Base-by-base conservation (phyloP, 2,113 vertebrate species). In the Mirounga angustirostris region DNA sequence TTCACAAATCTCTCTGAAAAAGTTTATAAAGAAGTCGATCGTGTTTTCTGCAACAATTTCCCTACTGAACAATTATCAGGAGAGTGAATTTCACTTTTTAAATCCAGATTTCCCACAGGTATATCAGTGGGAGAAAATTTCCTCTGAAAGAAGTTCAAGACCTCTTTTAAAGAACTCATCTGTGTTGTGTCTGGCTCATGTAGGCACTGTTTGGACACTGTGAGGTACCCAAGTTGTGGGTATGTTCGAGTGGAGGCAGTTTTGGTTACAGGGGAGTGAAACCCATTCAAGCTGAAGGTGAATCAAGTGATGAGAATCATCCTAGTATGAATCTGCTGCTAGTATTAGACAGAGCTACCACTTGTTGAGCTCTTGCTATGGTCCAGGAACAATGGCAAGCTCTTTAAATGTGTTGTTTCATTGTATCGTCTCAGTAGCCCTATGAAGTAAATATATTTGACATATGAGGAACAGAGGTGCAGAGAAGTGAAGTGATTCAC, bases 141-240 rank as follows among this genome's bases (percentile, higher is more conserved):
- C 52, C 22, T 28, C 13, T 79, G n/a, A 36, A 85, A 91, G 67
- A 65, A 67, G 8, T 36, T 65, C 10, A 81, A n/a, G 46, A n/a
- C 94, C 8, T 91, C 78, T 87, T 91, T 91, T n/a, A 58, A 96
- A 73, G 85, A 95, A 54, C 15, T 46, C 56, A 6, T 58, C 40
- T 88, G 10, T 33, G 22, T 36, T 79, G 15, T 84, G 3, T 94
- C 88, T 94, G 59, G 52, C 50, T 94, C 26, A 18, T n/a, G 4
- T 21, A 11, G 15, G 33, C 36, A 59, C 84, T 91, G 21, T 50
- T 65, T 63, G 11, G 40, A 54, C 81, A n/a, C 52, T 28, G 28
- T 2, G 1, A 24, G 10, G 7, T 18, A 4, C n/a, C 65, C 81
- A 79, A 59, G 16, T 59, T 78, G 40, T 40, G 46, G 7, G 16